phyloP scores from a whole-genome alignment of 1,140 invertebrate genomes.

The Conopomorpha cramerella region DNA sequence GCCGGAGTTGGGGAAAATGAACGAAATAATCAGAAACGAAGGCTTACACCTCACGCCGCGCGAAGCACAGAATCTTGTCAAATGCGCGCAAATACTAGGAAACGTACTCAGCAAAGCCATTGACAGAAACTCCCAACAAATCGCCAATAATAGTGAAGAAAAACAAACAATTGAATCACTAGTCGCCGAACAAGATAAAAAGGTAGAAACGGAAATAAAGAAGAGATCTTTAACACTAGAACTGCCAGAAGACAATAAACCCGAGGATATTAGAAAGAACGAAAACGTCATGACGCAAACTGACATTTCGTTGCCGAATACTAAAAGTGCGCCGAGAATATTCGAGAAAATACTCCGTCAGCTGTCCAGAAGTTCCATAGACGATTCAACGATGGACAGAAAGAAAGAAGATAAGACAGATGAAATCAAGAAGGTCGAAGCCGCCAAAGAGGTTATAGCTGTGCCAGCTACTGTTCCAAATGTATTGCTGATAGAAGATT shows the following conservation, averaged over 20 bases:
- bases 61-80: constrained; percentile 43
- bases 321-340: constrained; percentile 45
- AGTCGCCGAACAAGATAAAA: constrained; percentile 2
- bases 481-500: no score
- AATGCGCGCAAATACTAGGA: constrained; percentile 42
- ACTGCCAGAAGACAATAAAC: constrained; percentile 32
- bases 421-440: no score
- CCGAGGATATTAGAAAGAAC: constrained; percentile 32
- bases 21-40: constrained; percentile 35
- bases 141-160: constrained; percentile 7
- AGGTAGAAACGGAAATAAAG: constrained; percentile 16
- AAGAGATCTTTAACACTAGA: constrained; percentile 33
- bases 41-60: constrained; percentile 33
- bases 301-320: constrained; percentile 45
- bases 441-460: no score
- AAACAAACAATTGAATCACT: constrained; percentile 16
- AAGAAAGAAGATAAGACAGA: constrained; percentile 3
- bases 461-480: no score
- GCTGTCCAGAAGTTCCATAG: constrained; percentile 32
- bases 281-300: constrained; percentile 41
- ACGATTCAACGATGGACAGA: constrained; percentile 8
- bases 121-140: constrained; percentile 25
- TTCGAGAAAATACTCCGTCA: constrained; percentile 48
- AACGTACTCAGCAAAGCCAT: constrained; percentile 36
- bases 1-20: constrained; percentile 23